A percentile compares a stretch with the other conserved stretches of the same genome.
phyloP scores from a whole-genome alignment of 1,140 invertebrate species.

The Solen grandis region DNA sequence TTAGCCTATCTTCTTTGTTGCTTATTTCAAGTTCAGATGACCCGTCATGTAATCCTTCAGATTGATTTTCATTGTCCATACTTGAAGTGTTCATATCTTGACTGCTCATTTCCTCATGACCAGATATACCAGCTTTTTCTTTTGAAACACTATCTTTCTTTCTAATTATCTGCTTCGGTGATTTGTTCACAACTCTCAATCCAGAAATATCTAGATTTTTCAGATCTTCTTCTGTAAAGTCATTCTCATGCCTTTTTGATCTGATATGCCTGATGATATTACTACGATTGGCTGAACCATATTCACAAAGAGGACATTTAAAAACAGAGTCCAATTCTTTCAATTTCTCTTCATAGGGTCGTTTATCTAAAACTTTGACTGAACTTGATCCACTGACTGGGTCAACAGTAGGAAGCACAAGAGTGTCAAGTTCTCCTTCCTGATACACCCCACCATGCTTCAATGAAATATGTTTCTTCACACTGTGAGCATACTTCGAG shows the following conservation, averaged over 20 bases:
- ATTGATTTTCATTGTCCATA: too few relatives aligned
- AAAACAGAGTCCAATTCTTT: not conserved
- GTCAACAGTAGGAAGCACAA: conserved; percentile 9
- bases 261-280: conserved; percentile 40
- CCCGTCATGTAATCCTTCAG: too few relatives aligned
- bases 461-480: conserved; percentile 28
- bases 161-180: too few relatives aligned
- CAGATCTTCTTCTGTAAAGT: conserved; percentile 25
- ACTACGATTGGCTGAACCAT: conserved; percentile 2
- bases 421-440: not conserved
- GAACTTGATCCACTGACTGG: not conserved
- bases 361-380: conserved; percentile 26
- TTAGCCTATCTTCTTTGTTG: too few relatives aligned
- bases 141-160: too few relatives aligned
- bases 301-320: conserved; percentile 40
- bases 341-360: conserved; percentile 17
- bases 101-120: too few relatives aligned
- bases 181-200: too few relatives aligned
- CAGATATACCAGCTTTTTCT: too few relatives aligned
- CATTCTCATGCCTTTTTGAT: conserved; percentile 22
- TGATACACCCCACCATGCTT: conserved; percentile 7
- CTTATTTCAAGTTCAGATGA: too few relatives aligned
- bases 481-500: conserved; percentile 31
- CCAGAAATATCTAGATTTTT: conserved; percentile 6
- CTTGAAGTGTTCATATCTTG: too few relatives aligned